Evolutionary conservation across 2,888 invertebrate genomes (phyloP), one percentile per base, ranked within the genome.

Genomic region (Geophilus truncorum): DNA sequence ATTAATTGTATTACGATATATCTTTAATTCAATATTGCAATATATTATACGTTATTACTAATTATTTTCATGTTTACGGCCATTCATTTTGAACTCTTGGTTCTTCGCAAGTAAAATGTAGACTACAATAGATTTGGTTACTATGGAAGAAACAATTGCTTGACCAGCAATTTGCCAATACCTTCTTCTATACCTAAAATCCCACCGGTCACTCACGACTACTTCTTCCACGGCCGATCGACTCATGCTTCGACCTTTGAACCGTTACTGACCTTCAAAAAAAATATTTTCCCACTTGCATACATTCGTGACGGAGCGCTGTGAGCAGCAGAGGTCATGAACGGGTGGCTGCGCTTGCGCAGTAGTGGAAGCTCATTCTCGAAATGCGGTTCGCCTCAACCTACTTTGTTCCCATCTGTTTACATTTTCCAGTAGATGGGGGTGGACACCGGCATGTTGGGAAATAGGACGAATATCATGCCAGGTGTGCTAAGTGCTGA

Each of bases 331-430:
- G n/a, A 28, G 62, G 62, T 62, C 62, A 62, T 25, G 62, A 62
- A 62, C 62, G 25, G 62, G 62, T 62, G 23, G 7, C 25, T 25
- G 25, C 62, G 62, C 62, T 25, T 62, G 62, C 62, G 62, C 62
- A n/a, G 18, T 1, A 4, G 25, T 5, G 62, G 62, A 21, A 57
- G 9, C 0, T 10, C 25, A 25, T 7, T 25, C 15, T 45, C 45
- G 45, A 45, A 62, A 62, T 62, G 62, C 25, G 25, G 62, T 62
- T 62, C 62, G 62, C 62, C 62, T 62, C 62, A 62, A 62, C 62
- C 62, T 62, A 62, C 25, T 62, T 62, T 62, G 25, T 23, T 25
- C 12, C 62, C 62, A 28, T 62, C 62, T 62, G 62, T 62, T 62
- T 62, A 62, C 62, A 25, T 25, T 62, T 62, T 2, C 62, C 3